These are phyloP conservation scores for Leptothorax acervorum DNA, from an alignment of 2,888 invertebrate genomes.

Conservation along the genomic window DNA sequence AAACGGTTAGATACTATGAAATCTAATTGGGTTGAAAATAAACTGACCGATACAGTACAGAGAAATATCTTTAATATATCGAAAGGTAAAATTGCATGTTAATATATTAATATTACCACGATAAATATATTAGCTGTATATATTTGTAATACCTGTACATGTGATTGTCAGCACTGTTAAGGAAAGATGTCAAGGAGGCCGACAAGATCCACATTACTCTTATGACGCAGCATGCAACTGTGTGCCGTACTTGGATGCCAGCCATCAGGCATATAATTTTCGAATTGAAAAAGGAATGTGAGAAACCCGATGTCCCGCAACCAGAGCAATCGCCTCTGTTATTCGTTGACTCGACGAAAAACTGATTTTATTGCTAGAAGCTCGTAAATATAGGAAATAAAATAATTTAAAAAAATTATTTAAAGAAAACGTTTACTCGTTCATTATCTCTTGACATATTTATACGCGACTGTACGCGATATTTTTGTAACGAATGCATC, in stretches of 20 bases:
- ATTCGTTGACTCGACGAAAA: background rate
- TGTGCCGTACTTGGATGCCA: slow-evolving; percentile 88
- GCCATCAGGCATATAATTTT: slow-evolving; percentile 88
- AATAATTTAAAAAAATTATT: background rate
- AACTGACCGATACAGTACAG: slow-evolving; percentile 86
- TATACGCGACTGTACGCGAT: background rate
- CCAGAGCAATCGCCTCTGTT: slow-evolving; percentile 23
- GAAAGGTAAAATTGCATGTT: slow-evolving; percentile 85
- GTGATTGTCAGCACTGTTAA: slow-evolving; percentile 86
- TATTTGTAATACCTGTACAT: slow-evolving; percentile 8
- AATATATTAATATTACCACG: background rate
- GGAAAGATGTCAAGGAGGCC: slow-evolving; percentile 82
- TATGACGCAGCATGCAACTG: slow-evolving; percentile 88
- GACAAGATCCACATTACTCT: slow-evolving; percentile 88
- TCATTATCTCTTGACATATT: background rate
- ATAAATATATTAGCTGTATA: background rate
- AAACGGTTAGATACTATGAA: slow-evolving; percentile 87
- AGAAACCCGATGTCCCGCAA: slow-evolving; percentile 15
- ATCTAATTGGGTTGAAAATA: slow-evolving; percentile 87
- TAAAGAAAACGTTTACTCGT: background rate
- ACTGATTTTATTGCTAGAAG: background rate
- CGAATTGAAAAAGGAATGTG: slow-evolving; percentile 74
- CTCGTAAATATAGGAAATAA: background rate
- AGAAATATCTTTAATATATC: slow-evolving; percentile 86
- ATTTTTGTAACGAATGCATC: slow-evolving; percentile 75